These are phyloP conservation scores for Drosophila lutescens DNA, from an alignment of 2,888 invertebrate species.

Conservation along the genomic window DNA sequence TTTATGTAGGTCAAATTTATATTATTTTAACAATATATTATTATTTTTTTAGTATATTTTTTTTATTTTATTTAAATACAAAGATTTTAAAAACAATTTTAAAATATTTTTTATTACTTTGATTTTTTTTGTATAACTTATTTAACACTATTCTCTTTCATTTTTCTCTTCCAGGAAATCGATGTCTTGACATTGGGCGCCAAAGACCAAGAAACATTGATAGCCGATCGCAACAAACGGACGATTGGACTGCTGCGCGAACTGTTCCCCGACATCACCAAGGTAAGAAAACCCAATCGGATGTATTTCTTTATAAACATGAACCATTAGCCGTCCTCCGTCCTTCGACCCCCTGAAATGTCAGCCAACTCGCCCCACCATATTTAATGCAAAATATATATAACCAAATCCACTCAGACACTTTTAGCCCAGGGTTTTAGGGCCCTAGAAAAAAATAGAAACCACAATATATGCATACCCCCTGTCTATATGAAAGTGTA, in stretches of 20 bases:
- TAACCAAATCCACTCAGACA: slow-evolving; percentile 9
- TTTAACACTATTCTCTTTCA: background rate
- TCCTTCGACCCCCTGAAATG: slow-evolving; percentile 2
- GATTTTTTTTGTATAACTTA: background rate
- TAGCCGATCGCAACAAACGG: slow-evolving; percentile 89
- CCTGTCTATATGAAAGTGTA: slow-evolving; percentile 41
- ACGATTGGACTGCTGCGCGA: slow-evolving; percentile 91
- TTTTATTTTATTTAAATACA: too few relatives aligned
- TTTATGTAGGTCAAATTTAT: too few relatives aligned
- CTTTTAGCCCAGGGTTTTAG: slow-evolving; percentile 22
- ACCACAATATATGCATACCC: background rate
- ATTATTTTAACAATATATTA: too few relatives aligned
- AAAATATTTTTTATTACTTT: background rate
- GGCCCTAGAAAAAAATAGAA: slow-evolving; percentile 8
- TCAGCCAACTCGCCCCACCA: background rate
- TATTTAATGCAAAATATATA: background rate
- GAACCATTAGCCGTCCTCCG: slow-evolving; percentile 22
- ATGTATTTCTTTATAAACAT: slow-evolving; percentile 8
- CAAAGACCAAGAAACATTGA: slow-evolving; percentile 86
- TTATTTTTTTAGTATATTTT: too few relatives aligned
- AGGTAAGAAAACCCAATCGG: slow-evolving; percentile 85
- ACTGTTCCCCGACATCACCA: slow-evolving; percentile 90
- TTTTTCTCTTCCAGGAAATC: slow-evolving; percentile 86
- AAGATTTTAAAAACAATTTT: too few relatives aligned
- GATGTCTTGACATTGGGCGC: slow-evolving; percentile 89